Base-by-base conservation (phyloP, 2,113 vertebrate genomes). In the Vulpes ferrilata region DNA sequence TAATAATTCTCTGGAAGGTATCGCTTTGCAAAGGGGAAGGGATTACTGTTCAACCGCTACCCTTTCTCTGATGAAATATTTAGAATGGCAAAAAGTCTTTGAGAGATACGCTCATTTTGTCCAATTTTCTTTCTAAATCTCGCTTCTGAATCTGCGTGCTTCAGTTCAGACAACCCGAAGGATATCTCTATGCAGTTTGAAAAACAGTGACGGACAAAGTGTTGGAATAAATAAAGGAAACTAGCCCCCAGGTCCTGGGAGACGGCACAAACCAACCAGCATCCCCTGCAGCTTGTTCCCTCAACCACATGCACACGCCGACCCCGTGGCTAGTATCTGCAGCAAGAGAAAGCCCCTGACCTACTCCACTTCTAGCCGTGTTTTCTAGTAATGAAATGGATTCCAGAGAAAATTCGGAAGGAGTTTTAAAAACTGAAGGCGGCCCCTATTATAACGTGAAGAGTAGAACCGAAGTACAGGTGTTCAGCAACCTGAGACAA, bases 41-140 rank as follows among this genome's bases (percentile, higher is more conserved):
- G 4, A 62, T 53, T 17, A 43, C 2, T 1, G 9, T 23, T 74
- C 38, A 73, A 43, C 53, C n/a, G 3, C 23, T 60, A 1, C 30
- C 23, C 9, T 17, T 43, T 88, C n/a, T 67, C 43, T 88, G 53
- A 84, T 88, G 53, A 64, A 88, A 53, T 95, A 85, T 32, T 93
- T 73, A 59, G 69, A 65, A 35, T n/a, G 64, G 9, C 20, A 95
- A 82, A 95, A 95, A 11, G 3, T 71, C 30, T 59, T 51, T 59
- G 59, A 91, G 88, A 81, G 25, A 78, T 17, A 8, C 55, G 1
- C 9, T 78, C 4, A 22, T 51, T 83, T 87, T 86, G 62, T 51
- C 90, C 3, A 27, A 53, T 74, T 51, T 67, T n/a, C 38, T 80
- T n/a, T 15, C 48, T 79, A 27, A 91, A 81, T 65, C 35, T 76